Evolutionary conservation across 1,140 invertebrate genomes (phyloP).

Genomic region (Samia ricini): DNA sequence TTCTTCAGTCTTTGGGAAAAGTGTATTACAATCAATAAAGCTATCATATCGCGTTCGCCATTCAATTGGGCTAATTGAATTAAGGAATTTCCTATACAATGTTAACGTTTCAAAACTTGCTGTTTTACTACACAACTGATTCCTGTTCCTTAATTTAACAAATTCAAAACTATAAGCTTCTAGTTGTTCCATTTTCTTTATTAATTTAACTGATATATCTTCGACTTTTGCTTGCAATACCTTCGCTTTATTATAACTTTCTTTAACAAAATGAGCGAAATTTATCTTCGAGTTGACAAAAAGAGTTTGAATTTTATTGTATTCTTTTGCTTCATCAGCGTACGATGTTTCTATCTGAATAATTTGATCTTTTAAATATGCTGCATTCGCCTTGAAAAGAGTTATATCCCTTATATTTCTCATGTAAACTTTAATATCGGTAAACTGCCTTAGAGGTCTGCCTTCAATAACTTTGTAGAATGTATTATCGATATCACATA

Average conservation of each 20-base stretch:
- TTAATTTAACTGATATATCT: conserved; percentile 12
- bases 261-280: conserved; percentile 26
- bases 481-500: conserved; percentile 31
- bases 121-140: conserved; percentile 19
- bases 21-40: not conserved
- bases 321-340: conserved; percentile 19
- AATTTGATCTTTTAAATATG: conserved; percentile 32
- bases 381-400: conserved; percentile 26
- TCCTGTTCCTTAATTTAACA: conserved; percentile 30
- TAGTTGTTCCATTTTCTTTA: conserved; percentile 18
- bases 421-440: conserved; percentile 35
- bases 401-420: conserved; percentile 28
- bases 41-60: conserved; percentile 15
- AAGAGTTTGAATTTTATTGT: conserved; percentile 12
- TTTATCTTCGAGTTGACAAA: conserved; percentile 14
- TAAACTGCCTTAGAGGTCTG: conserved; percentile 23
- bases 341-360: conserved; percentile 23
- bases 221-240: conserved; percentile 12
- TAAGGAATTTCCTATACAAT: conserved; percentile 31
- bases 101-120: conserved; percentile 27
- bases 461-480: conserved; percentile 38
- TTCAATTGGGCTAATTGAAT: conserved; percentile 21
- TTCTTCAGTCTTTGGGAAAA: not conserved
- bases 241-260: conserved; percentile 25
- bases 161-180: conserved; percentile 22